Evolutionary conservation across 2,888 invertebrate species (phyloP).

Genomic region (Malthinus seriepunctatus): DNA sequence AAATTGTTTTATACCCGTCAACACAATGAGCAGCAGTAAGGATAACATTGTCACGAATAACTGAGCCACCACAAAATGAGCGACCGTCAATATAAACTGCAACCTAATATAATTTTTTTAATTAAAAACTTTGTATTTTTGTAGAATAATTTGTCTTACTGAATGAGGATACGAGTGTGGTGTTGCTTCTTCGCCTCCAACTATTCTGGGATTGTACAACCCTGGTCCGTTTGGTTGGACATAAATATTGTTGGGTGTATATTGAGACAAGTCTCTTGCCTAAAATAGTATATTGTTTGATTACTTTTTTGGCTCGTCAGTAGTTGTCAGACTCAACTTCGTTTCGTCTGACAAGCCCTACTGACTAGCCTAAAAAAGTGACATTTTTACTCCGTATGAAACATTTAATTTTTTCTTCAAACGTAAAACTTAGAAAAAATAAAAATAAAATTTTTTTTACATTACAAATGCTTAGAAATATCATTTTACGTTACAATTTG

Average conservation of each 20-base stretch:
- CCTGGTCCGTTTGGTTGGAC: neutral
- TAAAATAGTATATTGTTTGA: too few relatives aligned
- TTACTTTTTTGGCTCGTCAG: too few relatives aligned
- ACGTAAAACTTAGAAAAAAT: too few relatives aligned
- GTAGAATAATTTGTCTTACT: neutral
- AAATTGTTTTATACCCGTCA: constrained; percentile 46
- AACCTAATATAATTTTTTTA: neutral
- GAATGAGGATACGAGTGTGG: constrained; percentile 23
- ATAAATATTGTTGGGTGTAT: neutral
- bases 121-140: neutral
- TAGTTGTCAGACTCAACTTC: too few relatives aligned
- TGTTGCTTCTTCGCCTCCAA: constrained; percentile 17
- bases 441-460: too few relatives aligned
- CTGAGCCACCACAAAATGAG: constrained; percentile 60
- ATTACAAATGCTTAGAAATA: too few relatives aligned
- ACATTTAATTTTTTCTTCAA: too few relatives aligned
- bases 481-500: too few relatives aligned
- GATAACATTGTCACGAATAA: constrained; percentile 56
- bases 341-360: too few relatives aligned
- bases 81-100: constrained; percentile 38
- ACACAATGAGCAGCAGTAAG: constrained; percentile 61
- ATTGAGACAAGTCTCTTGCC: constrained; percentile 6
- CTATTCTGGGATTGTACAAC: neutral
- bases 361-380: too few relatives aligned
- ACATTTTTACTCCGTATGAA: too few relatives aligned